A percentile compares a stretch with the other conserved stretches of the same genome.
Conservation (phyloP, 2,113 vertebrate genomes). For the Alouatta palliata region DNA sequence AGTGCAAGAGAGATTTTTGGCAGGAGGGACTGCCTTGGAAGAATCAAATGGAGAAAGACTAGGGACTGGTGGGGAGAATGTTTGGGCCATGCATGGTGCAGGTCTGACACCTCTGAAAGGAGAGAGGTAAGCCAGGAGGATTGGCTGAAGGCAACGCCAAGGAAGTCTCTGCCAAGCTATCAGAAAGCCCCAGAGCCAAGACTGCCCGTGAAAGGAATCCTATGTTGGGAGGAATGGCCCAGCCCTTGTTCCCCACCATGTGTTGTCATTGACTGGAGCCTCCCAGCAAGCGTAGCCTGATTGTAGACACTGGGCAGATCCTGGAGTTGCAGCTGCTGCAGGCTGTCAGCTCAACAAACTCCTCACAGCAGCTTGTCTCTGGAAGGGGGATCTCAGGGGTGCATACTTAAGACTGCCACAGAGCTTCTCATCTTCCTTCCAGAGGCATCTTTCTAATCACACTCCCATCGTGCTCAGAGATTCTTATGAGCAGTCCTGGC, state of each 20-base stretch:
- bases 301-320: accelerated
- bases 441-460: neutral
- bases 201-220: accelerated
- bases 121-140: neutral
- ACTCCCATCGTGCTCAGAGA: neutral
- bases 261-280: too few relatives aligned
- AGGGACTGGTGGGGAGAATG: accelerated
- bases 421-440: neutral
- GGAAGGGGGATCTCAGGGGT: neutral
- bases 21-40: neutral
- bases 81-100: neutral
- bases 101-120: neutral
- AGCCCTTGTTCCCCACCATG: accelerated
- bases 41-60: neutral
- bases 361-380: neutral
- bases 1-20: neutral
- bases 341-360: neutral
- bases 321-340: accelerated
- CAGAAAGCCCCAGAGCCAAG: neutral
- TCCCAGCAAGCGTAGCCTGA: too few relatives aligned
- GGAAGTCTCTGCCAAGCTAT: neutral
- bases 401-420: accelerated
- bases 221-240: accelerated
- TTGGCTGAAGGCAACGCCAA: neutral
- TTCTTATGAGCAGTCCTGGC: neutral